These are phyloP conservation scores for Pristiophorus japonicus DNA, from an alignment of 2,113 vertebrate species.

Conservation along the genomic window DNA sequence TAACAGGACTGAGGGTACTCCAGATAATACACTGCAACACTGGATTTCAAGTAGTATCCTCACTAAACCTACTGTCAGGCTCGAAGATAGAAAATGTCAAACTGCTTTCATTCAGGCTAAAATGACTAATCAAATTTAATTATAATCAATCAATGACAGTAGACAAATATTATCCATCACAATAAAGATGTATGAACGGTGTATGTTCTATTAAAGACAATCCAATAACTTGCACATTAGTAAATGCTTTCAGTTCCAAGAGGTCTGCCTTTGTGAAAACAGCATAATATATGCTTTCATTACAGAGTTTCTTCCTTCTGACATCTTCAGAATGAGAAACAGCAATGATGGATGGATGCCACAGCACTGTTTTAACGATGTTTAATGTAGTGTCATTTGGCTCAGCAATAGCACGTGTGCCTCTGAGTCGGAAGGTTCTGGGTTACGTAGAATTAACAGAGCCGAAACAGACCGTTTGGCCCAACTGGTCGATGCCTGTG, in stretches of 20 bases:
- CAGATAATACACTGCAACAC: neutral
- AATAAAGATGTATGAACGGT: neutral
- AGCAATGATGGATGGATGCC: constrained; percentile 18
- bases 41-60: neutral
- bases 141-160: neutral
- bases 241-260: neutral
- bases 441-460: neutral
- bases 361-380: neutral
- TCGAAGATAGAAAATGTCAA: neutral
- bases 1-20: neutral
- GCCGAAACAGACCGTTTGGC: neutral
- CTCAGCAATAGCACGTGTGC: neutral
- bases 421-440: neutral
- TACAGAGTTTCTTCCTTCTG: neutral
- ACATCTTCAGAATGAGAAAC: constrained; percentile 30
- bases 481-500: neutral
- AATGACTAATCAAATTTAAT: constrained; percentile 9
- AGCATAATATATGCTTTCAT: constrained; percentile 13
- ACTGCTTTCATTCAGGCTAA: neutral
- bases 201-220: neutral
- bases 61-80: neutral
- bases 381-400: constrained; percentile 23
- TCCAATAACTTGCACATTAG: neutral
- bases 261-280: neutral
- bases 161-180: neutral